A percentile compares a stretch with the other conserved stretches of the same genome.
Conservation (phyloP, 2,888 invertebrate genomes). For the Caenorhabditis sp. region DNA sequence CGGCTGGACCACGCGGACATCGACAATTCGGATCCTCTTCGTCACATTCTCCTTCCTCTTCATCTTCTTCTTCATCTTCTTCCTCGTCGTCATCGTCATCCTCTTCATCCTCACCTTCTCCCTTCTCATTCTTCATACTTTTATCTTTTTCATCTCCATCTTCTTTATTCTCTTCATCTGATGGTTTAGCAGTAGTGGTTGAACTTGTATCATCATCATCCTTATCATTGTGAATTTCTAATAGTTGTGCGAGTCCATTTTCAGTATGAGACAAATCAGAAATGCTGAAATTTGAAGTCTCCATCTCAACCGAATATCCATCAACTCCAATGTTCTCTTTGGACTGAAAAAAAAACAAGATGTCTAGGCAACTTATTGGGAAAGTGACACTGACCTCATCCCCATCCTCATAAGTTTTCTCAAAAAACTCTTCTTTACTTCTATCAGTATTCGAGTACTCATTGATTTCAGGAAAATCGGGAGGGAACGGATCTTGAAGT, state of each 20-base stretch:
- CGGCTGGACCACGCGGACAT: constrained; percentile 60
- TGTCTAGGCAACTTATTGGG: no score
- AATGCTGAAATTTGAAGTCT: background rate
- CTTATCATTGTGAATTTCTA: constrained; percentile 22
- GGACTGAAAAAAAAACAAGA: constrained; percentile 11
- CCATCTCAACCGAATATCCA: background rate
- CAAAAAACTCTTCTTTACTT: background rate
- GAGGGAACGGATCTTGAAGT: constrained; percentile 7
- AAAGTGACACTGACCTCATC: no score
- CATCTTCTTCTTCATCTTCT: constrained; percentile 13
- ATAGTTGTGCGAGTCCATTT: constrained; percentile 18
- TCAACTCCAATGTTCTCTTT: constrained; percentile 11
- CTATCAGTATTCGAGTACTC: constrained; percentile 15
- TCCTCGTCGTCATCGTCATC: constrained; percentile 4
- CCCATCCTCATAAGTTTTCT: constrained; percentile 2
- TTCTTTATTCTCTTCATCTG: background rate
- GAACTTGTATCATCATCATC: constrained; percentile 9
- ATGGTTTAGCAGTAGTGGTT: background rate
- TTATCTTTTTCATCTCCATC: constrained; percentile 5
- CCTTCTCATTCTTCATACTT: constrained; percentile 6
- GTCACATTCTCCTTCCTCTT: constrained; percentile 20
- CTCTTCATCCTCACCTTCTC: constrained; percentile 8
- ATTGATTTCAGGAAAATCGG: constrained; percentile 11
- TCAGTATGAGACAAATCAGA: background rate
- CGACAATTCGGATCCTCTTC: constrained; percentile 8